A percentile compares a stretch with the other conserved stretches of the same genome.
Conservation (phyloP, 2,888 invertebrate genomes). For the Aethes cnicana region DNA sequence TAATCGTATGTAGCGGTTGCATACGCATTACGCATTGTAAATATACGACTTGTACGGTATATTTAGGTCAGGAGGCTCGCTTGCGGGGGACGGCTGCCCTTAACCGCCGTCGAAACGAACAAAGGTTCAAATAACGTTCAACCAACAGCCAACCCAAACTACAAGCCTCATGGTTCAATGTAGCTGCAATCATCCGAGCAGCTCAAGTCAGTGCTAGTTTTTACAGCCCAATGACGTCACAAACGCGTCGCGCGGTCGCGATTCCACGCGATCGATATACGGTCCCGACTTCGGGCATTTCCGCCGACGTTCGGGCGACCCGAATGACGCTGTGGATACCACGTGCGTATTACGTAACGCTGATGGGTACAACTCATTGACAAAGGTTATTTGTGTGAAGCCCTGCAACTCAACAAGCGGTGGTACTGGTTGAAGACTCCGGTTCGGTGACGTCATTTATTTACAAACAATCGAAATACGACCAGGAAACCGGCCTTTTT, state of each 20-base stretch:
- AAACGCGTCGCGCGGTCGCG: slow-evolving; percentile 64
- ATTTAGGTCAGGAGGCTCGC: slow-evolving; percentile 75
- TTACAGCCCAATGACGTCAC: slow-evolving; percentile 64
- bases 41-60: slow-evolving; percentile 40
- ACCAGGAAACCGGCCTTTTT: too few species aligned
- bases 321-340: slow-evolving; percentile 57
- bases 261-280: slow-evolving; percentile 64
- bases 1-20: slow-evolving; percentile 42
- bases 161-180: slow-evolving; percentile 29
- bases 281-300: slow-evolving; percentile 52
- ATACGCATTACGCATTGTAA: slow-evolving; percentile 69
- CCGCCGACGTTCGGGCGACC: slow-evolving; percentile 54
- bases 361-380: slow-evolving; percentile 73
- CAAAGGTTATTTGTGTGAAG: slow-evolving; percentile 68
- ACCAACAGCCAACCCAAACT: neutral
- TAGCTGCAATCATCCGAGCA: slow-evolving; percentile 26
- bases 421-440: slow-evolving; percentile 8
- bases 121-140: neutral
- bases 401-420: slow-evolving; percentile 47
- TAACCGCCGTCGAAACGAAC: neutral
- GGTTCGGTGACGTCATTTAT: slow-evolving; percentile 15
- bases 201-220: slow-evolving; percentile 19
- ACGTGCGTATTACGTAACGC: slow-evolving; percentile 76
- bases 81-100: slow-evolving; percentile 38
- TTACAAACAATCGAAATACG: slow-evolving; percentile 28